Base-by-base conservation (phyloP, 2,797 vertebrate genomes). In the Arnoldichthys spilopterus region DNA sequence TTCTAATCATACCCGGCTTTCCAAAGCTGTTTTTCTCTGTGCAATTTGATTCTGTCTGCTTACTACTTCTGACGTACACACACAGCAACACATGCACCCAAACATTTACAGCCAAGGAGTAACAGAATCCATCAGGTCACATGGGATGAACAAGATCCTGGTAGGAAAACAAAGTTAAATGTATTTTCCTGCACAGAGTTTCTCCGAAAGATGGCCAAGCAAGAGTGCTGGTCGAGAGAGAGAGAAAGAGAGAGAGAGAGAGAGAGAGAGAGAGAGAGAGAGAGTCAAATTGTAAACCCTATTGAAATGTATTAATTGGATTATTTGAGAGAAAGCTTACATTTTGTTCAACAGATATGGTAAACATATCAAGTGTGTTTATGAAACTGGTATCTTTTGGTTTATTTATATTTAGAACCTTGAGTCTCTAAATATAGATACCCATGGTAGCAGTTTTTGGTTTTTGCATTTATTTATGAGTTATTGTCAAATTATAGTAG, bases 131-230 rank as follows among this genome's bases (percentile, higher is more conserved):
- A 62, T 9, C 69, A 62, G 22, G 73, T 82, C 83, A 84, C 80
- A 82, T 79, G 77, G 73, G 47, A 54, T 13, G 56, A 84, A 82
- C 32, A 85, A 81, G 75, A 80, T 76, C 54, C 72, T 85, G 22
- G 40, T 66, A 66, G 70, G 40, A 78, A 82, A 77, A 77, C 72
- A 83, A 26, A 43, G 78, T 79, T 78, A 81, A 61, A 43, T 24
- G 40, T 78, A 32, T 75, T 71, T 78, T 24, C 58, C 37, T 72
- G 20, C 61, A 59, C 37, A 45, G 67, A 66, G 54, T 43, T 45
- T 73, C 43, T 59, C 51, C 2, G 24, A 77, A 58, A 73, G 13
- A 76, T 20, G 26, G n/a, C 51, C 18, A 59, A 70, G 51, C 56
- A 40, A 64, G 28, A 32, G 30, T 56, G 73, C 66, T 80, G 47